Evolutionary conservation across 2,113 vertebrate species (phyloP), one percentile per base, ranked within the genome.

Genomic region (Phalacrocorax pelagicus): DNA sequence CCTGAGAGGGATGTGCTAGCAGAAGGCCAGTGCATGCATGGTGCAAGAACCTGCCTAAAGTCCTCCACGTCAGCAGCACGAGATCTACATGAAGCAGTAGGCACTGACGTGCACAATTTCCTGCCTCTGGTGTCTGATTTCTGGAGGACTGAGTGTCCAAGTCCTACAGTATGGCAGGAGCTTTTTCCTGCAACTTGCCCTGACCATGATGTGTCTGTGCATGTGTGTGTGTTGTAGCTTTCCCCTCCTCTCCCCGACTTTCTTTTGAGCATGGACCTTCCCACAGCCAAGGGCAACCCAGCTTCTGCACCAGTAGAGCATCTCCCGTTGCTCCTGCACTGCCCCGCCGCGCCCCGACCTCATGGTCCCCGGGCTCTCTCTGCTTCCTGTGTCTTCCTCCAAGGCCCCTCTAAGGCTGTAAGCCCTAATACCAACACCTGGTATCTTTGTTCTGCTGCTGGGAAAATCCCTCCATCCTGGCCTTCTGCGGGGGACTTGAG

Each of bases 181-280:
- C 24, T 36, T 51, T 70, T 24, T 21, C n/a, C 42, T 21, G 32
- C 26, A 36, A 21, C 34, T 40, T 5, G 1, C 14, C 24, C 6
- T 1, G 5, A 19, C 10, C 36, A 10, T 0, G 1, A 19, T 4
- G 10, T 2, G 3, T 8, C 3, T 12, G 2, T 26, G 7, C 26
- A 7, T 11, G 16, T 24, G 38, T 24, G 38, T 18, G 40, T 11
- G 34, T 42, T 47, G 47, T 38, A 29, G 42, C 18, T 73, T 51
- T 46, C 20, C 7, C 17, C 23, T n/a, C 9, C 11, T 3, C 8
- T 40, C 3, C 1, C 13, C 1, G 1, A 24, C 18, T 59, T 46
- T n/a, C 30, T 47, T 69, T 70, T 9, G 40, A 62, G 34, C 15
- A 26, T 34, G 18, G 30, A 15, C 4, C 9, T 32, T 63, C 34